Conservation (phyloP, 2,888 invertebrate species). For the Tachina fera region DNA sequence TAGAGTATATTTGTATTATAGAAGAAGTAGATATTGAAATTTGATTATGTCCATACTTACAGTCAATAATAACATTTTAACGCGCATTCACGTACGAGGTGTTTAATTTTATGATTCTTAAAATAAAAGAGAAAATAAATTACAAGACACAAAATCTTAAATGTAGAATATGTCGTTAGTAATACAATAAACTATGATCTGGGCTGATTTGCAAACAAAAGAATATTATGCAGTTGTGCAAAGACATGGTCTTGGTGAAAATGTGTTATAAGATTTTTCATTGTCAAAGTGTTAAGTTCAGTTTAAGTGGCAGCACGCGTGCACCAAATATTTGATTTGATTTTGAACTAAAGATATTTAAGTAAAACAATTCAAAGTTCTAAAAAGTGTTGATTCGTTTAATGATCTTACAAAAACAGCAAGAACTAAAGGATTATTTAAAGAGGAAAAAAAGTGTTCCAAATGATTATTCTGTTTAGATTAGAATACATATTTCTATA, state of each 20-base stretch:
- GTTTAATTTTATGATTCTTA: slow-evolving; percentile 53
- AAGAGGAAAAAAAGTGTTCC: too few species aligned
- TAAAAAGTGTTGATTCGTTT: background rate
- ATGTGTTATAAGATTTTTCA: slow-evolving; percentile 59
- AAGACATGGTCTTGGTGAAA: slow-evolving; percentile 25
- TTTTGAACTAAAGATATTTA: slow-evolving; percentile 13
- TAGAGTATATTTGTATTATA: slow-evolving; percentile 20
- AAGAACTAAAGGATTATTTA: too few species aligned
- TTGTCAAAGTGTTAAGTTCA: slow-evolving; percentile 67
- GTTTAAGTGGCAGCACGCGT: slow-evolving; percentile 61
- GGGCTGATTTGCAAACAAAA: slow-evolving; percentile 8
- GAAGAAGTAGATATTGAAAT: slow-evolving; percentile 62
- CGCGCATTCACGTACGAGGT: slow-evolving; percentile 65
- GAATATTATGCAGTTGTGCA: slow-evolving; percentile 13
- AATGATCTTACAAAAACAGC: background rate
- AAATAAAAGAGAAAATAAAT: slow-evolving; percentile 1
- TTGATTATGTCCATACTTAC: slow-evolving; percentile 60
- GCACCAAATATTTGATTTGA: slow-evolving; percentile 19
- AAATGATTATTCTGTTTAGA: too few species aligned
- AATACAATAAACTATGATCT: background rate
- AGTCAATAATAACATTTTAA: slow-evolving; percentile 60
- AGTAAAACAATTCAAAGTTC: background rate
- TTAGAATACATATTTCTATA: too few species aligned
- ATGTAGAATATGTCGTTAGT: slow-evolving; percentile 4
- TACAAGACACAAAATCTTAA: slow-evolving; percentile 39